Conservation (phyloP, 1,140 invertebrate species). For the Parapsyche elsis region DNA sequence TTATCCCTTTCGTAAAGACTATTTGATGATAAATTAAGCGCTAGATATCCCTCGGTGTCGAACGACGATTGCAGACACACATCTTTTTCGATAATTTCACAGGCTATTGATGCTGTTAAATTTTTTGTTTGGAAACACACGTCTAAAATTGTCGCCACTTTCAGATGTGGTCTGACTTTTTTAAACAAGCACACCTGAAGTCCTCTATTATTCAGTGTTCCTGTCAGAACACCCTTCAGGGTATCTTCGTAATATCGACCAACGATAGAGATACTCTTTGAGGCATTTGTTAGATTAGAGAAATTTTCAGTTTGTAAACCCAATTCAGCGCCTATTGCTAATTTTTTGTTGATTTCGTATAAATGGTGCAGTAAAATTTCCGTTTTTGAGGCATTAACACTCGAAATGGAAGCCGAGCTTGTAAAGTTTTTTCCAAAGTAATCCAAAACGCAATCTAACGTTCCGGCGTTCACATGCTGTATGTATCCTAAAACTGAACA, state of each 20-base stretch:
- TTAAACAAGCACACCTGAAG: conserved; percentile 49
- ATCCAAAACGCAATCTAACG: conserved; percentile 46
- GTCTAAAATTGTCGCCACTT: conserved; percentile 47
- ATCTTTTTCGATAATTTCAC: conserved; percentile 43
- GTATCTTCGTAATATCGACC: conserved; percentile 42
- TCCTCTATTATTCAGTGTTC: conserved; percentile 44
- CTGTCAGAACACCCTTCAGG: conserved; percentile 29
- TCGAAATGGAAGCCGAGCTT: conserved; percentile 34
- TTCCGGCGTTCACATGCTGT: conserved; percentile 35
- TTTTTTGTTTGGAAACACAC: conserved; percentile 44
- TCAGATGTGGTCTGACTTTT: conserved; percentile 34
- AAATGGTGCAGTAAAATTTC: conserved; percentile 48
- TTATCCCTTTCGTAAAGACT: conserved; percentile 27
- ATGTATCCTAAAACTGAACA: conserved; percentile 38
- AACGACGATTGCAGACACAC: conserved; percentile 34
- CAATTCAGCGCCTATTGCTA: conserved; percentile 49
- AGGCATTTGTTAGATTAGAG: background rate
- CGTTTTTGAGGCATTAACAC: conserved; percentile 15
- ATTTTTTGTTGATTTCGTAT: conserved; percentile 45
- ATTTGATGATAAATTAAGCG: conserved; percentile 41
- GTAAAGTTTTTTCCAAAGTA: conserved; percentile 51
- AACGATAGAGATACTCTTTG: conserved; percentile 35
- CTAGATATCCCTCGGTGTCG: conserved; percentile 41
- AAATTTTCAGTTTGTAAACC: conserved; percentile 22
- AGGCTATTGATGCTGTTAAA: conserved; percentile 41